Conservation (phyloP, 2,113 vertebrate species). For the Hydrolagus affinis region DNA sequence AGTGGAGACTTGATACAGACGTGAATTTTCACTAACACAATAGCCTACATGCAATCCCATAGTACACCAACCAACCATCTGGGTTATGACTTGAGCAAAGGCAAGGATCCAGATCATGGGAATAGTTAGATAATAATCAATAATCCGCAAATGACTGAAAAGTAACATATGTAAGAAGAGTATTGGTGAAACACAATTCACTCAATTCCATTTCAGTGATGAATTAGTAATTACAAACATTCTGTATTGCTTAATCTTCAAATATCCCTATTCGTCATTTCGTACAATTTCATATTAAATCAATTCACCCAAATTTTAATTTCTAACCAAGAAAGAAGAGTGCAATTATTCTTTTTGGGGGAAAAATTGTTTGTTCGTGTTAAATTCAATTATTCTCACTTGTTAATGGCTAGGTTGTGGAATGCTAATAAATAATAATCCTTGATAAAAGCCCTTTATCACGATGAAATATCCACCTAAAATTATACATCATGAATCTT, state of each 20-base stretch:
- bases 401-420: not conserved
- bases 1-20: too few relatives aligned
- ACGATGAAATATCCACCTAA: not conserved
- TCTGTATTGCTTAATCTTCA: not conserved
- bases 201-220: not conserved
- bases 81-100: too few relatives aligned
- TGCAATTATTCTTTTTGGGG: not conserved
- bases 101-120: too few relatives aligned
- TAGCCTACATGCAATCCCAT: too few relatives aligned
- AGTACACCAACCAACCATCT: too few relatives aligned
- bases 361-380: too few relatives aligned
- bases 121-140: too few relatives aligned
- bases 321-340: not conserved
- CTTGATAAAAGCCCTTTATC: not conserved
- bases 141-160: slow-evolving; percentile 37
- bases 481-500: not conserved
- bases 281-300: not conserved
- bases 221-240: not conserved
- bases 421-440: not conserved
- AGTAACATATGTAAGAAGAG: not conserved
- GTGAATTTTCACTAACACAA: too few relatives aligned
- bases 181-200: not conserved
- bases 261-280: not conserved
- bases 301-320: not conserved
- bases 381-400: not conserved